A percentile compares a stretch with the other conserved stretches of the same genome.
These are phyloP conservation scores for Lithophane semibrunnea DNA, from an alignment of 2,888 invertebrate species.

Conservation along the genomic window DNA sequence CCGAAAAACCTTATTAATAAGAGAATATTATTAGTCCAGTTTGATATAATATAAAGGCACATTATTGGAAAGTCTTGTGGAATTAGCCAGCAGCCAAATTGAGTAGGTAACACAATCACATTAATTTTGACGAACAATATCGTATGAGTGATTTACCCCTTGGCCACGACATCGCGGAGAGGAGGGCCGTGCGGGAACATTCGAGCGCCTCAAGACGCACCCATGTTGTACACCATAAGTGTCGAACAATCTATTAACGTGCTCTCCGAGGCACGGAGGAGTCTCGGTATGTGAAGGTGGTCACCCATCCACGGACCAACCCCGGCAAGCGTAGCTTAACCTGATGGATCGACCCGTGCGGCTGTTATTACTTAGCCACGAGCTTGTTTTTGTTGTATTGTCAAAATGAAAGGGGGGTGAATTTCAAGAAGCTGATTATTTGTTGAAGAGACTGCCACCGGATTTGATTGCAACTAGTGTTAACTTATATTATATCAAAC, in stretches of 20 bases:
- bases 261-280: too few species aligned
- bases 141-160: neutral
- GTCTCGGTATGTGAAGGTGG: too few species aligned
- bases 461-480: neutral
- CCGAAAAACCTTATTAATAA: neutral
- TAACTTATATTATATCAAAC: slow-evolving; percentile 26
- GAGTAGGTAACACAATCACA: neutral
- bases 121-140: neutral
- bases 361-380: too few species aligned
- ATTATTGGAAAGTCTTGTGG: neutral
- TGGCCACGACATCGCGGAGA: too few species aligned
- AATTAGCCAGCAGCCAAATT: neutral
- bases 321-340: too few species aligned
- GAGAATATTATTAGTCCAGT: slow-evolving; percentile 11
- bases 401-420: neutral
- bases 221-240: too few species aligned
- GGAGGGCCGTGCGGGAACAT: too few species aligned
- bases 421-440: neutral
- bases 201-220: too few species aligned
- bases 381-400: neutral
- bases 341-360: too few species aligned
- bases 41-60: slow-evolving; percentile 24
- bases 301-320: too few species aligned
- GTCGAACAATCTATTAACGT: too few species aligned
- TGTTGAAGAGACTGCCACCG: neutral